Conservation (phyloP, 2,113 vertebrate species). For the Phalacrocorax brasilianus region DNA sequence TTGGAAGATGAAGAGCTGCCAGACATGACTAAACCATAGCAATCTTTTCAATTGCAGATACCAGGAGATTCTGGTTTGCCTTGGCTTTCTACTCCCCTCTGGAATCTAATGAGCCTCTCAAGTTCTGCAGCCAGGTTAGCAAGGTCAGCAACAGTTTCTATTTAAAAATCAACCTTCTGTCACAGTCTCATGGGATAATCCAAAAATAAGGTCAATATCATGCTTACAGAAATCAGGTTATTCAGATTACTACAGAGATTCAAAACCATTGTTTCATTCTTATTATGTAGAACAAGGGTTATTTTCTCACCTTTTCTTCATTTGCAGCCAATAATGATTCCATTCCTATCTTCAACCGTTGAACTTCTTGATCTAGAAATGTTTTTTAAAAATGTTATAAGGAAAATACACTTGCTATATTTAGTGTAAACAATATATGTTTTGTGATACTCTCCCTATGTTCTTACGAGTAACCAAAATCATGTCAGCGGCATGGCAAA, state of each 20-base stretch:
- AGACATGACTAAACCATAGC: neutral
- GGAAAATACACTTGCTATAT: neutral
- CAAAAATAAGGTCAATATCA: neutral
- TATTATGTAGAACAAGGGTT: neutral
- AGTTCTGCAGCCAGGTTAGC: neutral
- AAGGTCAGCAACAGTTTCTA: neutral
- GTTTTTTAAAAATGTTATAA: slow-evolving; percentile 2
- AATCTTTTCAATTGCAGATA: neutral
- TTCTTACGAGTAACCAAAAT: neutral
- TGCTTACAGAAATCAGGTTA: neutral
- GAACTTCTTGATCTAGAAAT: slow-evolving; percentile 90
- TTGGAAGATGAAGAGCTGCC: neutral
- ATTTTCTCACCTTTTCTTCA: slow-evolving; percentile 88
- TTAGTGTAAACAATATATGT: neutral
- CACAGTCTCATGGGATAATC: neutral
- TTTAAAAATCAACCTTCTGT: neutral
- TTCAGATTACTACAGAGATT: neutral
- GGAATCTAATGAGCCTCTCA: neutral
- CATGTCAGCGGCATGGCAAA: neutral
- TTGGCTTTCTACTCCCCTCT: neutral
- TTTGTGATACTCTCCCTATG: neutral
- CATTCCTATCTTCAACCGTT: slow-evolving; percentile 88
- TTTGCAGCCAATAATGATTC: slow-evolving; percentile 87
- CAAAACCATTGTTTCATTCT: neutral
- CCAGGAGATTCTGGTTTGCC: neutral